Percentiles rank a stretch among this genome's conserved stretches.
Conservation (phyloP, 2,113 vertebrate species). For the Lutjanus erythropterus region DNA sequence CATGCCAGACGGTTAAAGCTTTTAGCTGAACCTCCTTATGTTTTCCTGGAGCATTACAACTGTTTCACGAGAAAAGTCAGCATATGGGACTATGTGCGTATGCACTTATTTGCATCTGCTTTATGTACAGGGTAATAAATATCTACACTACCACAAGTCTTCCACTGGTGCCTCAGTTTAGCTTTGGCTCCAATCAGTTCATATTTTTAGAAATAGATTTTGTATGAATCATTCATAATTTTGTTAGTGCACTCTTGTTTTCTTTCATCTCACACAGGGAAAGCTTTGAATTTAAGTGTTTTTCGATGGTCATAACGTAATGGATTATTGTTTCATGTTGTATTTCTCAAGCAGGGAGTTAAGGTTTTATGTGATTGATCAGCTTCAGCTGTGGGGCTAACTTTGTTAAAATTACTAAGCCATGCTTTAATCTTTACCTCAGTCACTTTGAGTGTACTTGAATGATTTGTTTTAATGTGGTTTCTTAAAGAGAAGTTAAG, state of each 20-base stretch:
- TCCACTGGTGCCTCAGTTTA: constrained; percentile 17
- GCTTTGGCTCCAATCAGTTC: constrained; percentile 45
- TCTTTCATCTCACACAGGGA: constrained; percentile 12
- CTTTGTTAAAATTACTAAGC: constrained; percentile 35
- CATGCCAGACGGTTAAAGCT: constrained; percentile 58
- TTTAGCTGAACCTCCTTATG: constrained; percentile 66
- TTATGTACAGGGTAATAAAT: constrained; percentile 6
- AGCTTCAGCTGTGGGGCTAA: constrained; percentile 45
- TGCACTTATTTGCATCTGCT: background rate
- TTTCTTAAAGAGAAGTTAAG: constrained; percentile 4
- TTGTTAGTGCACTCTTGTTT: constrained; percentile 7
- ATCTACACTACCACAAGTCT: constrained; percentile 13
- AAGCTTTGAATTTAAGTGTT: constrained; percentile 19
- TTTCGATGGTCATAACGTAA: constrained; percentile 22
- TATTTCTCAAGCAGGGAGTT: constrained; percentile 18
- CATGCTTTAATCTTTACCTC: constrained; percentile 45
- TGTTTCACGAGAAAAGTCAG: constrained; percentile 11
- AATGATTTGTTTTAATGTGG: constrained; percentile 12
- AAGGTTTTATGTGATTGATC: constrained; percentile 49
- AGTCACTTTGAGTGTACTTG: constrained; percentile 3
- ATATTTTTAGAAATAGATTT: constrained; percentile 36
- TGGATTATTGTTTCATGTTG: constrained; percentile 57
- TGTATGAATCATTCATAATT: constrained; percentile 36
- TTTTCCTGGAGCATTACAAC: constrained; percentile 41
- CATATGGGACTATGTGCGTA: background rate